Percentiles rank a stretch among this genome's conserved stretches.
phyloP scores from a whole-genome alignment of 1,140 invertebrate genomes.

The Whitmania pigra region DNA sequence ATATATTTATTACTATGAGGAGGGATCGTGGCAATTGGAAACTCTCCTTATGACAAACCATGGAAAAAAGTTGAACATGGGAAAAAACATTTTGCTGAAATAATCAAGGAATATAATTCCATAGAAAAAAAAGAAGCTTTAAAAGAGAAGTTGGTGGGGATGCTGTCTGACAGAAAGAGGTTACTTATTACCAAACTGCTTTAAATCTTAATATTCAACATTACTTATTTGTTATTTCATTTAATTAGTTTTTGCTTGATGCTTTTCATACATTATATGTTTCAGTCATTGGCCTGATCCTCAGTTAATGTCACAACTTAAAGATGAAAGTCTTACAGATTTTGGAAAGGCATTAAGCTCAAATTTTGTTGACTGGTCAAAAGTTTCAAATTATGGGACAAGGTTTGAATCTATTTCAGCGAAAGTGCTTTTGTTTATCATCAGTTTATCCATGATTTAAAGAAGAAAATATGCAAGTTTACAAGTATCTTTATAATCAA shows the following conservation, averaged over 20 bases:
- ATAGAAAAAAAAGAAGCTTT: background rate
- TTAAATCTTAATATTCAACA: background rate
- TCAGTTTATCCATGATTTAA: too few relatives aligned
- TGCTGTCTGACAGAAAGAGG: slow-evolving; percentile 3
- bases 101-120: background rate
- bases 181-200: background rate
- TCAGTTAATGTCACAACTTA: background rate
- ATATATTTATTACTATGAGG: background rate
- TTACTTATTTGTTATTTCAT: too few relatives aligned
- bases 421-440: background rate
- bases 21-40: background rate
- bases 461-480: too few relatives aligned
- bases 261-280: background rate
- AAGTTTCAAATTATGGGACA: background rate
- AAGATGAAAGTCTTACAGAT: background rate
- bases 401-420: background rate
- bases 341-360: background rate
- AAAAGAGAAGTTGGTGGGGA: background rate
- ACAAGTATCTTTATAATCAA: too few relatives aligned
- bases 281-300: slow-evolving; percentile 14
- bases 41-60: slow-evolving; percentile 12
- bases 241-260: too few relatives aligned
- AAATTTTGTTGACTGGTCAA: background rate
- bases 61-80: slow-evolving; percentile 15
- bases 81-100: background rate